Evolutionary conservation across 30 jellyfish, hydroid and myxozoan genomes (phyloP), one percentile per base, ranked within the genome.

Genomic region (Hydractinia echinata): DNA sequence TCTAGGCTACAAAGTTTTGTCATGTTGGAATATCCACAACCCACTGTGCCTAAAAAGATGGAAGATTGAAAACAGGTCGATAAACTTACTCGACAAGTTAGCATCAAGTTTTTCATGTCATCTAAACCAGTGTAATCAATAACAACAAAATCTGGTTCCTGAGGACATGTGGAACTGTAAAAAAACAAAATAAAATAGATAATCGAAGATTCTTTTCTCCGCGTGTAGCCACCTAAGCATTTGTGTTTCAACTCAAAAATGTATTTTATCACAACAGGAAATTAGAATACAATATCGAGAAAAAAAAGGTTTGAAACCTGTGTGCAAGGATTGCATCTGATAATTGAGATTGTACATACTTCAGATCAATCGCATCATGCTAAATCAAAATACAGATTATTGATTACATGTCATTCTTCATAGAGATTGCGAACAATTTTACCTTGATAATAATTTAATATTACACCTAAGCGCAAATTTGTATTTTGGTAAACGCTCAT

Each of bases 71-170:
- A 30, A 30, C 44, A 30, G 44, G 44, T 30, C 2, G 2, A 30
- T 30, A 30, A 30, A 48, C 81, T 1, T 54, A 88, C 96, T 87
- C 78, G 68, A 71, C 96, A 88, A 5, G 81, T 64, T 39, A 88
- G 67, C 10, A 79, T 72, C 51, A 88, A 73, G 70, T 88, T 88
- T 73, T 88, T 89, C 67, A 82, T 56, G 20, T 87, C 87, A 4
- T 78, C 82, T 4, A 51, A 7, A 54, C 86, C 93, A 14, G 81
- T 89, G 80, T 82, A 21, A 14, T 53, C 78, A 20, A 88, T 20
- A 52, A 88, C 87, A 14, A 89, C 81, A 79, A 82, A 88, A 19
- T 77, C 89, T 15, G 93, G 84, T 55, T 88, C 89, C 4, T 54
- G 70, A 58, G 10, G 9, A 72, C 96, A 88, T 61, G 67, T 52